Conservation (phyloP, 1,140 invertebrate genomes). For the Olivierus martensii region DNA sequence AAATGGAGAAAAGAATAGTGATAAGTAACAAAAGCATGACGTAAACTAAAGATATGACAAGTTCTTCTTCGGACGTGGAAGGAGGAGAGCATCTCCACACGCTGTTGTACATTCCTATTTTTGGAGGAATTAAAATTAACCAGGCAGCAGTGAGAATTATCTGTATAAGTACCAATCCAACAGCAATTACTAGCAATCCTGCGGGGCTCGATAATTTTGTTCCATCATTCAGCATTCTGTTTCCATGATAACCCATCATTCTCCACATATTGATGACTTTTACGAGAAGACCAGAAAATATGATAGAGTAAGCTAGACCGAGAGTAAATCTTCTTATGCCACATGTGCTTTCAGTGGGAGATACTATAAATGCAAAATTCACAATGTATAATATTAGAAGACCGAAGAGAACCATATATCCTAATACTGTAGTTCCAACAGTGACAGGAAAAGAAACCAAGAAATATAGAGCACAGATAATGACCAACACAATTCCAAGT, state of each 20-base stretch:
- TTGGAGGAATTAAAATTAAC: conserved; percentile 31
- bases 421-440: conserved; percentile 35
- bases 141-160: conserved; percentile 32
- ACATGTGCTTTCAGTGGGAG: conserved; percentile 32
- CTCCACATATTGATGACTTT: conserved; percentile 36
- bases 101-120: conserved; percentile 19
- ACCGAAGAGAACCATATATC: conserved; percentile 35
- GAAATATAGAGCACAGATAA: conserved; percentile 35
- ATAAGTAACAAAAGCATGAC: conserved; percentile 35
- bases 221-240: conserved; percentile 26
- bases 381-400: conserved; percentile 33
- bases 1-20: conserved; percentile 29
- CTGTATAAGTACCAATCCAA: conserved; percentile 33
- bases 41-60: conserved; percentile 35
- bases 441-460: conserved; percentile 32
- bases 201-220: conserved; percentile 26
- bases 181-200: conserved; percentile 31
- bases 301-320: conserved; percentile 34
- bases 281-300: conserved; percentile 34
- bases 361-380: conserved; percentile 36
- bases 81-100: conserved; percentile 25
- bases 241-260: conserved; percentile 25
- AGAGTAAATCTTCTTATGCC: conserved; percentile 32
- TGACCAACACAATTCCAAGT: conserved; percentile 27
- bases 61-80: conserved; percentile 31